Conservation (phyloP, 2,113 vertebrate species). For the Rattus rattus region DNA sequence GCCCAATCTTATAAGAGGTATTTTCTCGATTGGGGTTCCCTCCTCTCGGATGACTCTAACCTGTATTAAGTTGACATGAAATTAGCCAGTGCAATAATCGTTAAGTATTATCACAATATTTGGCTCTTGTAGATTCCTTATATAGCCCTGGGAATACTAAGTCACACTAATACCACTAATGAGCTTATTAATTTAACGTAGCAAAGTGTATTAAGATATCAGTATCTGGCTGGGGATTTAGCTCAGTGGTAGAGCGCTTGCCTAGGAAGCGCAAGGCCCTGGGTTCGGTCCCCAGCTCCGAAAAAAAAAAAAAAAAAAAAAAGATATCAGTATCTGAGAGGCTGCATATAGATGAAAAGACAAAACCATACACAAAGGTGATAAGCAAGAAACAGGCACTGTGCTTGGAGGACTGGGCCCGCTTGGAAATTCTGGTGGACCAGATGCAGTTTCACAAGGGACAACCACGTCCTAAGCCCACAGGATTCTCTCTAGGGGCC, state of each 20-base stretch:
- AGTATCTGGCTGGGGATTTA: no score
- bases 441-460: not conserved
- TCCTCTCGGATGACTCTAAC: not conserved
- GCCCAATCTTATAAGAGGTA: not conserved
- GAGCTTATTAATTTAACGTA: not conserved
- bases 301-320: no score
- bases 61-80: not conserved
- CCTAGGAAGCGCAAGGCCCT: no score
- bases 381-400: not conserved
- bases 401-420: not conserved
- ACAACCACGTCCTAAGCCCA: not conserved
- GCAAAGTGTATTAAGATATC: conserved; percentile 24
- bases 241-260: no score
- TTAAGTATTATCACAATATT: not conserved
- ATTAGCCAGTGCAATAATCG: not conserved
- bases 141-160: not conserved
- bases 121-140: not conserved
- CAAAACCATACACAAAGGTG: not conserved
- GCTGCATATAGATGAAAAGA: not conserved
- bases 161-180: not conserved
- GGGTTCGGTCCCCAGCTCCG: no score
- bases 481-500: not conserved
- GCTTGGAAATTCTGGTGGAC: not conserved
- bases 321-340: not conserved
- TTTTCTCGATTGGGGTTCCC: not conserved